phyloP scores from a whole-genome alignment of 2,113 vertebrate genomes.

The Corythaixoides concolor region DNA sequence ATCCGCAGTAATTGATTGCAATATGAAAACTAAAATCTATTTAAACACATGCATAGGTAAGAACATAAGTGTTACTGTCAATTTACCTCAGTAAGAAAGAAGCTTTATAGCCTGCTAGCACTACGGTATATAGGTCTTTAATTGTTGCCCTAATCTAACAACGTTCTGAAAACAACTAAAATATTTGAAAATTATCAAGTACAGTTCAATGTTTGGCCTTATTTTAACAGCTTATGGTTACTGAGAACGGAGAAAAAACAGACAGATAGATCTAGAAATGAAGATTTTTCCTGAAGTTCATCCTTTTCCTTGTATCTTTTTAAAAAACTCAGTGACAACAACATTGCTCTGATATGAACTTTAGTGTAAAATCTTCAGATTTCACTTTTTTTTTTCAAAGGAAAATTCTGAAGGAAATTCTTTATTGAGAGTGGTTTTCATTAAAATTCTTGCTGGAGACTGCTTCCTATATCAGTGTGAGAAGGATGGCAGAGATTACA shows the following conservation, averaged over 20 bases:
- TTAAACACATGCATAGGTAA: neutral
- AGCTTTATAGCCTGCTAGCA: neutral
- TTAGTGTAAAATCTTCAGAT: neutral
- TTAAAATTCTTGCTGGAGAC: constrained; percentile 42
- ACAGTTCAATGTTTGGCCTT: neutral
- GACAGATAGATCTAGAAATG: neutral
- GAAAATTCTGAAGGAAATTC: neutral
- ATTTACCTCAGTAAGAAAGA: neutral
- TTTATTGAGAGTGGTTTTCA: neutral
- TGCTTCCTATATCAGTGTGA: neutral
- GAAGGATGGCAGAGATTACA: neutral
- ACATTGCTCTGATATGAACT: neutral
- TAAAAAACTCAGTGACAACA: neutral
- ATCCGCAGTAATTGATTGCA: neutral
- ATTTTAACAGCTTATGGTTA: neutral
- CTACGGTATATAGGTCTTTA: neutral
- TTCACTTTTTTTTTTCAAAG: neutral
- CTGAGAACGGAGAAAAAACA: neutral
- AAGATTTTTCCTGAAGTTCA: neutral
- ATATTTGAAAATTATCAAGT: neutral
- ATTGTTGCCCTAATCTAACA: neutral
- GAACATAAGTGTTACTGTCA: neutral
- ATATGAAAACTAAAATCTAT: neutral
- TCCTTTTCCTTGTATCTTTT: neutral
- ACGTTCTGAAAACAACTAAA: neutral